Percentiles rank a stretch among this genome's conserved stretches.
Evolutionary conservation across 2,888 invertebrate species (phyloP).

Genomic region (Andrena chrysosceles): DNA sequence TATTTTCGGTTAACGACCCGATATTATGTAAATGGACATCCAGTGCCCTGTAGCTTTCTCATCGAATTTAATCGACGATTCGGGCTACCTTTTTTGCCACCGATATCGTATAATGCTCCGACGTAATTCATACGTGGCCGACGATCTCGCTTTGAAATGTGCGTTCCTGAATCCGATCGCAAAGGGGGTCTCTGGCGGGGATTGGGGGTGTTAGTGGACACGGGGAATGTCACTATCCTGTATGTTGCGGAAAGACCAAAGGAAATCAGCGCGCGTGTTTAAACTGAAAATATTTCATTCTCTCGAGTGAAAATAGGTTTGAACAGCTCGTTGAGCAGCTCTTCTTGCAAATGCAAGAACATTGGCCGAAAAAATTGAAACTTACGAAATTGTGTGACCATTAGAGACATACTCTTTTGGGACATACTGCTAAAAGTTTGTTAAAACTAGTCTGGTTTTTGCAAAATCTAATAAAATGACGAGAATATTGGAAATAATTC

Average conservation of each 20-base stretch:
- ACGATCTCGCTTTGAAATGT: background rate
- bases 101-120: background rate
- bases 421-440: background rate
- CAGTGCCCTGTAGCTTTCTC: background rate
- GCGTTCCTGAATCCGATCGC: background rate
- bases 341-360: background rate
- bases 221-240: background rate
- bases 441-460: background rate
- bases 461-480: too few species aligned
- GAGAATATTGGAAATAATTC: too few species aligned
- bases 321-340: background rate
- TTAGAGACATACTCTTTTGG: background rate
- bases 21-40: constrained; percentile 44
- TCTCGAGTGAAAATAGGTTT: constrained; percentile 13
- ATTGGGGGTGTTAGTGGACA: background rate
- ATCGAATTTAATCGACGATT: constrained; percentile 31
- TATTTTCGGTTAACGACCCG: constrained; percentile 53
- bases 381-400: background rate
- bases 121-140: background rate
- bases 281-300: constrained; percentile 46
- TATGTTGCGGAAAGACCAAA: background rate
- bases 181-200: background rate
- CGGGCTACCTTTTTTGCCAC: constrained; percentile 7
- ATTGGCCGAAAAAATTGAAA: constrained; percentile 13
- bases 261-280: constrained; percentile 25